phyloP scores from a whole-genome alignment of 2,797 vertebrate genomes.

The Cynopterus sphinx region DNA sequence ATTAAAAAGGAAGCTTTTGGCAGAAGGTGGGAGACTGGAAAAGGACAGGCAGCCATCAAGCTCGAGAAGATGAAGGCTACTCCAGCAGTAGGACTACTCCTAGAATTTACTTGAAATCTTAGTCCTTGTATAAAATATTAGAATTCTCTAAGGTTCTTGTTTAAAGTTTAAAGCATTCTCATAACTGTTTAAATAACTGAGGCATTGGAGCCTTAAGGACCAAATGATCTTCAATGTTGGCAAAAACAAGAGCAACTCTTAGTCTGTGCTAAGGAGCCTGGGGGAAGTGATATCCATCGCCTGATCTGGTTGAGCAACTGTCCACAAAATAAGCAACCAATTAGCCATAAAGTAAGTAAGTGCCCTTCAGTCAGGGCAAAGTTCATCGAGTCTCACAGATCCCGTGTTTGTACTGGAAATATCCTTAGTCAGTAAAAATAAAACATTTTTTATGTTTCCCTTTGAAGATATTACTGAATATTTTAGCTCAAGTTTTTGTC shows the following conservation, averaged over 20 bases:
- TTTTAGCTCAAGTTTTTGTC: conserved; percentile 9
- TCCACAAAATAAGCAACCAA: conserved; percentile 10
- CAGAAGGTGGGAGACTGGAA: background rate
- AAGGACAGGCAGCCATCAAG: background rate
- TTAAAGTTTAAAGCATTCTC: conserved; percentile 7
- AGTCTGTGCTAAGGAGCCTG: background rate
- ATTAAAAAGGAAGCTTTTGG: conserved; percentile 2
- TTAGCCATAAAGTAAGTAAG: background rate
- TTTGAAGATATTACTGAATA: background rate
- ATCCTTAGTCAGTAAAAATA: conserved; percentile 7
- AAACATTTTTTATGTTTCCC: background rate
- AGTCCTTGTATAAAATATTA: background rate
- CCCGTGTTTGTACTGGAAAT: background rate
- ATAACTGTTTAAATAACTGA: background rate
- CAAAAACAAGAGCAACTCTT: conserved; percentile 32
- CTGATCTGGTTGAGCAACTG: conserved; percentile 41
- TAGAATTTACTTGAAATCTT: background rate
- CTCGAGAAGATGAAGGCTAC: background rate
- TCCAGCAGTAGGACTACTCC: background rate
- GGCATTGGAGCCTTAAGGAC: background rate
- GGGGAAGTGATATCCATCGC: conserved; percentile 13
- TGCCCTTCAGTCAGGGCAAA: background rate
- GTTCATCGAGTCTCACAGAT: conserved; percentile 45
- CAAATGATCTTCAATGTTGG: background rate
- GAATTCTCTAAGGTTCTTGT: background rate